A percentile compares a stretch with the other conserved stretches of the same genome.
phyloP scores from a whole-genome alignment of 1,140 invertebrate genomes.

The Macrotrachela quadricornifera region DNA sequence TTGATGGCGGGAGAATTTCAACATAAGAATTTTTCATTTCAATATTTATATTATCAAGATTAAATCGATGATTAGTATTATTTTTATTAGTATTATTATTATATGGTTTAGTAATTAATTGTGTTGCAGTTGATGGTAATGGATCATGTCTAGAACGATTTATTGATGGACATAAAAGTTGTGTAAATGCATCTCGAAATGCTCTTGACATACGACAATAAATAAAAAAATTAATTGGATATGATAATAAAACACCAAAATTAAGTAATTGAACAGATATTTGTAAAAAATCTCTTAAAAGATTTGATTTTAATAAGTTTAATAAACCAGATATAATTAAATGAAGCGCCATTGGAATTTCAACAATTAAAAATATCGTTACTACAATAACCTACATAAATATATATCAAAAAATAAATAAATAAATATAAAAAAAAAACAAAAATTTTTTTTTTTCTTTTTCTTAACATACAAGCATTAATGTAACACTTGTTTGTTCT shows the following conservation, averaged over 20 bases:
- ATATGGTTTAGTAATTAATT: no score
- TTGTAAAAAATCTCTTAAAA: background rate
- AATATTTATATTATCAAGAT: no score
- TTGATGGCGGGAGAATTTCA: no score
- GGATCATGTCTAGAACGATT: no score
- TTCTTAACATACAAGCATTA: background rate
- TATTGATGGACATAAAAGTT: constrained; percentile 39
- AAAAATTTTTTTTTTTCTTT: background rate
- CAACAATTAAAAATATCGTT: constrained; percentile 9
- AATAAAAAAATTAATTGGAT: constrained; percentile 73
- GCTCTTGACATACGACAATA: constrained; percentile 75
- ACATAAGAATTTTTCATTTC: no score
- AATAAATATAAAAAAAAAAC: no score
- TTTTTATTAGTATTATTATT: no score
- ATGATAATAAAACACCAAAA: constrained; percentile 64
- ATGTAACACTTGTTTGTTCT: background rate
- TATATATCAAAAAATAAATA: background rate
- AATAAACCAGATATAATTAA: background rate
- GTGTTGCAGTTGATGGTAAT: no score
- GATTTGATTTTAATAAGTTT: background rate
- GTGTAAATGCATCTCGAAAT: constrained; percentile 68
- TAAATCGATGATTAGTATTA: no score
- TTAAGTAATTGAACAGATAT: constrained; percentile 5
- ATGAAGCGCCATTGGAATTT: constrained; percentile 13
- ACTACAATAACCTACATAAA: background rate